Base-by-base conservation (phyloP, 2,888 invertebrate genomes). In the Phaonia tiefii region DNA sequence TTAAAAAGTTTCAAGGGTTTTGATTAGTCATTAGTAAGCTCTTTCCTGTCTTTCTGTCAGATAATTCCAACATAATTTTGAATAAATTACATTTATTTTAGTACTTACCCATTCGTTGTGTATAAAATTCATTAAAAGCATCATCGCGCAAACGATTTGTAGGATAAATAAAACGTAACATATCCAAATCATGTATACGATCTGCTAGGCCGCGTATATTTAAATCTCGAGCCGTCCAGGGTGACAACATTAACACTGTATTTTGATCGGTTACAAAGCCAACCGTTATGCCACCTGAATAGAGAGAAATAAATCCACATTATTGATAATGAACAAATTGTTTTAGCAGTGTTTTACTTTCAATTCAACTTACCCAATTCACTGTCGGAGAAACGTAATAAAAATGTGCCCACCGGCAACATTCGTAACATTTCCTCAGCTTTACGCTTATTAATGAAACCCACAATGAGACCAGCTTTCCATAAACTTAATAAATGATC, bases 381-480 rank as follows among this genome's bases (percentile, higher is more conserved):
- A 0, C 98, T 98, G 89, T 99, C 99, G 0, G 98, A 98, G 92
- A 99, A 99, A 1, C 99, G 92, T 73, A 99, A 93, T 75, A 99
- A 92, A 91, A 99, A 99, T 0, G 98, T 98, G 0, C 98, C 98
- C 13, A 93, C 93, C 0, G 94, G 92, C 86, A 95, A 95, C 72
- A 93, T 93, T 10, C 94, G 92, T 49, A 54, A 54, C 13, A 25
- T 94, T 97, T 95, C 84, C 85, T 98, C 98, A 0, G 98, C 89
- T 86, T 97, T 96, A 86, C 94, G 95, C 92, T 99, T 98, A 85
- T 97, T 95, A n/a, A 99, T 95, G 91, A 99, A 99, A 22, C 99
- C 99, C 92, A 95, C 93, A 88, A 97, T 96, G 69, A 94, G 91
- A 25, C 96, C 95, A 86, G 98, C 98, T 82, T 95, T 95, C 99